phyloP scores from a whole-genome alignment of 2,888 invertebrate species.

The Augiades crinisus region DNA sequence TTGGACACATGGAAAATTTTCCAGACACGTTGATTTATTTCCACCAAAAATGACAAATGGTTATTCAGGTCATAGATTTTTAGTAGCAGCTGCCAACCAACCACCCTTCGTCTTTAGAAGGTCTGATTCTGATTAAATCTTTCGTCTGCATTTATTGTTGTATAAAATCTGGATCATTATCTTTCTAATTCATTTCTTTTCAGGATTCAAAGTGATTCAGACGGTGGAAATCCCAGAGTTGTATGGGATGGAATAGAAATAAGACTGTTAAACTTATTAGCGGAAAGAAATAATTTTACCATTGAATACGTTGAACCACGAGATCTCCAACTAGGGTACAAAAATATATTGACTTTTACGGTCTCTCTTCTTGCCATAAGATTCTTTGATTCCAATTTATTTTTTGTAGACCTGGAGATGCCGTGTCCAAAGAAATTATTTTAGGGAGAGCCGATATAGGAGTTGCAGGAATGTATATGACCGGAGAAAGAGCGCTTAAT shows the following conservation, averaged over 20 bases:
- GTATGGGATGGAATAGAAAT: conserved; percentile 89
- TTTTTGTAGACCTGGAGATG: conserved; percentile 81
- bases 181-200: not conserved
- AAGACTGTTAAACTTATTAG: conserved; percentile 82
- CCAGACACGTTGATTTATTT: conserved; percentile 84
- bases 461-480: conserved; percentile 87
- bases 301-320: conserved; percentile 84
- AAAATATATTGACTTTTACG: too few species aligned
- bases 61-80: conserved; percentile 88
- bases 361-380: too few species aligned
- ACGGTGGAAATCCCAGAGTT: conserved; percentile 68
- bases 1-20: conserved; percentile 84
- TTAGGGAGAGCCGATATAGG: conserved; percentile 83
- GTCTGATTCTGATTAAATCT: conserved; percentile 46
- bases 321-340: conserved; percentile 73
- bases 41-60: conserved; percentile 85
- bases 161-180: not conserved
- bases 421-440: conserved; percentile 80
- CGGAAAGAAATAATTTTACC: conserved; percentile 86
- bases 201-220: conserved; percentile 63
- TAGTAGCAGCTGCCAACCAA: conserved; percentile 85
- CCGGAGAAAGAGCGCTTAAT: conserved; percentile 68
- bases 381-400: too few species aligned
- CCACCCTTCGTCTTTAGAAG: conserved; percentile 87
- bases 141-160: too few species aligned